A percentile compares a stretch with the other conserved stretches of the same genome.
phyloP scores from a whole-genome alignment of 2,797 vertebrate species.

The Molossus alvarezi region DNA sequence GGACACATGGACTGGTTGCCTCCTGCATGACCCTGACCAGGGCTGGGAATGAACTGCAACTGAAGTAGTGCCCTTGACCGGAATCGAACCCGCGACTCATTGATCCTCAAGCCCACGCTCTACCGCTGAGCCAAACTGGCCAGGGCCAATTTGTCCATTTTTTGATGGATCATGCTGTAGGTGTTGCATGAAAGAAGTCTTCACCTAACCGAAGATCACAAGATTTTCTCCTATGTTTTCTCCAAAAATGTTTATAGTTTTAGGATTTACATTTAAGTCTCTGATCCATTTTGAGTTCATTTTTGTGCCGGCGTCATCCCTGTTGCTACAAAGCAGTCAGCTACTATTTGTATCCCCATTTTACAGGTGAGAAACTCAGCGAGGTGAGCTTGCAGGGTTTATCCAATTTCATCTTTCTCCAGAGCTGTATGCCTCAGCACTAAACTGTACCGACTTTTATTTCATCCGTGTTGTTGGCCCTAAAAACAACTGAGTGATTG shows the following conservation, averaged over 20 bases:
- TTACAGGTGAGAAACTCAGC: neutral
- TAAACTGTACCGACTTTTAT: neutral
- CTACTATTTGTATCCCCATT: neutral
- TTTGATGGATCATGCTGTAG: neutral
- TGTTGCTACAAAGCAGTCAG: neutral
- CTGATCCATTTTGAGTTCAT: no score
- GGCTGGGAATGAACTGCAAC: no score
- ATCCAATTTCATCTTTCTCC: neutral
- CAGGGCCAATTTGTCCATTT: neutral
- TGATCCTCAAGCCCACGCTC: no score
- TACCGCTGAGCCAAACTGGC: no score
- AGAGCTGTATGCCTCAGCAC: neutral
- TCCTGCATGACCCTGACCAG: no score
- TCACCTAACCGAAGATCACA: constrained; percentile 6
- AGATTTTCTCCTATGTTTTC: constrained; percentile 5
- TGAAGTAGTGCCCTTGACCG: no score
- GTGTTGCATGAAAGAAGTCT: neutral
- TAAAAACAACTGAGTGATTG: neutral
- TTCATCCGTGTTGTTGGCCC: neutral
- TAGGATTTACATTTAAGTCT: no score
- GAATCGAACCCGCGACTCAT: no score
- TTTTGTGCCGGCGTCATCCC: neutral
- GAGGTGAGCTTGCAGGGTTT: neutral
- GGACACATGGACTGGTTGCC: no score
- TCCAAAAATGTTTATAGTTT: neutral